A percentile compares a stretch with the other conserved stretches of the same genome.
phyloP scores from a whole-genome alignment of 37 sponge, comb jelly and placozoan genomes.

The Corticium candelabrum region DNA sequence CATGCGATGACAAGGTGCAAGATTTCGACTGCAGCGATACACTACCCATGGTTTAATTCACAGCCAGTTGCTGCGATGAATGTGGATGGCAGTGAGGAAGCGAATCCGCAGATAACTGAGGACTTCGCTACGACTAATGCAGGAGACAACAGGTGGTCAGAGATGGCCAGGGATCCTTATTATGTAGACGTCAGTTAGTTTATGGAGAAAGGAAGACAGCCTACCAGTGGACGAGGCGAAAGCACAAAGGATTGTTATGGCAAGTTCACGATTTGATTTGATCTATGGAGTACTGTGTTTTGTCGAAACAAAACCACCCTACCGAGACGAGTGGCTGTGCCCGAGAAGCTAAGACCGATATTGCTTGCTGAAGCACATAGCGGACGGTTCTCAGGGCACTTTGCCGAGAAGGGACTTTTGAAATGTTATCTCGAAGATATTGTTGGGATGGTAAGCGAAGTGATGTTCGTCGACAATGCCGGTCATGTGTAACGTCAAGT shows the following conservation, averaged over 20 bases:
- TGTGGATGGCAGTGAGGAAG: no score
- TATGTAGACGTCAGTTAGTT: no score
- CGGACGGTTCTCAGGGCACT: not conserved
- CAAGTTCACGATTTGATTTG: not conserved
- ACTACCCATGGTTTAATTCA: no score
- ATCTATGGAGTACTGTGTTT: not conserved
- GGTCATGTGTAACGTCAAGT: no score
- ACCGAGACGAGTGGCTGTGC: not conserved
- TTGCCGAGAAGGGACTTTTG: not conserved
- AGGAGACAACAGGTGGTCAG: no score
- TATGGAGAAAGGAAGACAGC: no score
- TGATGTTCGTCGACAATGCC: no score
- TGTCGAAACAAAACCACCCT: not conserved
- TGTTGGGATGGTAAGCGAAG: no score
- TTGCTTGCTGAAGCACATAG: not conserved
- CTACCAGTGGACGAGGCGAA: not conserved
- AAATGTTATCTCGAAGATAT: no score
- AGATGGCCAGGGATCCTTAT: no score
- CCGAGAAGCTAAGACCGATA: not conserved
- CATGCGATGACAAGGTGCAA: not conserved
- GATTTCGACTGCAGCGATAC: no score
- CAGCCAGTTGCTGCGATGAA: no score
- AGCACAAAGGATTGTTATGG: not conserved
- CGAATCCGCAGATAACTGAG: not conserved
- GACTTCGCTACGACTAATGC: not conserved